Evolutionary conservation across 2,888 invertebrate genomes (phyloP), one percentile per base, ranked within the genome.

Genomic region (Drepanosiphum platanoidis): DNA sequence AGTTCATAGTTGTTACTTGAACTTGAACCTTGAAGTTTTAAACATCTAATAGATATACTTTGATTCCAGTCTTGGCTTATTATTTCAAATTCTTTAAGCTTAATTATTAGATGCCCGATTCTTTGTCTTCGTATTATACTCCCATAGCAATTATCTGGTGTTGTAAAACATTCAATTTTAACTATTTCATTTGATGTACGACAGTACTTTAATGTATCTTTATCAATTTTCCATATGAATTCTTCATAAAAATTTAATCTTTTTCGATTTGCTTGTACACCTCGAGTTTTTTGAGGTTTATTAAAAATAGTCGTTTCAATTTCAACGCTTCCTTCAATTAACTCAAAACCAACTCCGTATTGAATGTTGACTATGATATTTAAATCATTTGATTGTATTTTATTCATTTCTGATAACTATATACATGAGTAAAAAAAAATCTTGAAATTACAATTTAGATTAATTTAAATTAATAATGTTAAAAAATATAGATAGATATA

Each of bases 41-140:
- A 72, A n/a, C 42, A 7, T 64, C 61, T 61, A 42, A 42, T 4
- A 27, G 82, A 42, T 64, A 82, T 9, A 42, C 9, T n/a, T 82
- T 74, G 82, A 15, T 74, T 42, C 82, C 82, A 82, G 5, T 82
- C 42, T 42, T 42, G 82, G n/a, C 82, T 64, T 18, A 82, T 42
- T 42, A 82, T 42, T 72, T 82, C 72, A 72, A 72, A 82, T 72
- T 82, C 82, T 27, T 82, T 82, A 3, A 82, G 82, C 22, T 61
- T 71, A 61, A 82, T 72, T 15, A 82, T 72, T 5, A 39, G 9
- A 18, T 74, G 74, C 13, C 82, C 82, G 9, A 82, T 61, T 64
- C 82, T 72, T 64, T 74, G 42, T 64, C 82, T 82, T 8, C 61
- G n/a, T 9, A n/a, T 32, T 39, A 82, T 27, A 64, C 64, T 64